Evolutionary conservation across 1,140 invertebrate species (phyloP), one percentile per base, ranked within the genome.

Genomic region (Venustaconcha ellipsiformis): DNA sequence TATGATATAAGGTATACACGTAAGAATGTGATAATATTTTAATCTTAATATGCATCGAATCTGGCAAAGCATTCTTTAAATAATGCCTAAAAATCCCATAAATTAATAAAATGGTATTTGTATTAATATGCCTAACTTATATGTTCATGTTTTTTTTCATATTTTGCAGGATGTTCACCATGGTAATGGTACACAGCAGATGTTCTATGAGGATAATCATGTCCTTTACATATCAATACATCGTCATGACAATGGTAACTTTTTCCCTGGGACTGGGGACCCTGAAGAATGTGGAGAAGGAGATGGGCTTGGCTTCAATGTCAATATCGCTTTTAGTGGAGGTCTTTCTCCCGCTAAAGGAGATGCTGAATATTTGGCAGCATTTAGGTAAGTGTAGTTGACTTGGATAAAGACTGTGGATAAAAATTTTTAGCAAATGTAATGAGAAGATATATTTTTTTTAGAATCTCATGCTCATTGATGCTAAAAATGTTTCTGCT

Each of bases 211-310:
- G 86, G 97, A 99, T 90, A 95, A 96, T 23, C 93, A 94, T 85
- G 95, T 99, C 80, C 92, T 99, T 80, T 99, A 99, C 90, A 93
- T 99, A 81, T 99, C 97, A 80, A 94, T 99, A 87, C 98, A 99
- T 93, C 94, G 98, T 80, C 98, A 99, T 92, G 99, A 99, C 92
- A 97, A 99, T 89, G 98, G 98, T 66, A 99, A 99, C 91, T 99
- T 99, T 91, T 99, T 99, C 92, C 99, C 98, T 30, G 99, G 98
- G 72, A 99, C 97, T 15, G 97, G 97, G 57, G 95, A 94, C 63
- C 94, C 95, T 57, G 94, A 93, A 57, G 97, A 99, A 95, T 96
- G 92, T 70, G 98, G 98, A 37, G 92, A 93, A 26, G 96, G 95
- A 66, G 93, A 95, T 82, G 98, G 97, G n/a, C 90, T 96, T 37